Conservation (phyloP, 2,797 vertebrate genomes). For the Myoxocephalus aenaeus region DNA sequence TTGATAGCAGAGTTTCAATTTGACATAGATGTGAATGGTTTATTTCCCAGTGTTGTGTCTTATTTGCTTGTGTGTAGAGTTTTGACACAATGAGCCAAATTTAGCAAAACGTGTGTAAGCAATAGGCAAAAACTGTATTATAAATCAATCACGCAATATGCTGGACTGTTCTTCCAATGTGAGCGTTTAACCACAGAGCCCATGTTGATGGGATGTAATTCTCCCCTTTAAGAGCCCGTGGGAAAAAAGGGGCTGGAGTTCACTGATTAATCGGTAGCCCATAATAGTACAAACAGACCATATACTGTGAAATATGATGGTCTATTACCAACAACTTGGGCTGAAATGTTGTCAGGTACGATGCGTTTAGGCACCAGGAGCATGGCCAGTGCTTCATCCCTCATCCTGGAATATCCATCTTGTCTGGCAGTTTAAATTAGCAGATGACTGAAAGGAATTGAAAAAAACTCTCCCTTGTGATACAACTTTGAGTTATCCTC, state of each 20-base stretch:
- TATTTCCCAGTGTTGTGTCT: no score
- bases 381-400: neutral
- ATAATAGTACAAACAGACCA: neutral
- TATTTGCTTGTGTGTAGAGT: no score
- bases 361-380: neutral
- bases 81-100: no score
- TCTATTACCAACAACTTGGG: neutral
- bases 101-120: no score
- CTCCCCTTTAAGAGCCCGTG: neutral
- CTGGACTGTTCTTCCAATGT: slow-evolving; percentile 76
- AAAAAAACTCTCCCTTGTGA: neutral
- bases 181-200: slow-evolving; percentile 36
- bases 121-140: no score
- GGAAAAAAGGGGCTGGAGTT: neutral
- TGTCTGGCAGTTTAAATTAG: neutral
- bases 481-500: slow-evolving; percentile 4
- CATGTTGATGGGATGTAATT: neutral
- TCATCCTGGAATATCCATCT: neutral
- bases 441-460: neutral
- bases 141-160: no score
- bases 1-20: no score
- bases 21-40: no score
- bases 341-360: neutral
- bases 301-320: neutral
- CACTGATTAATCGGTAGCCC: neutral